phyloP scores from a whole-genome alignment of 2,888 invertebrate species.

The Mechanitis mazaeus region DNA sequence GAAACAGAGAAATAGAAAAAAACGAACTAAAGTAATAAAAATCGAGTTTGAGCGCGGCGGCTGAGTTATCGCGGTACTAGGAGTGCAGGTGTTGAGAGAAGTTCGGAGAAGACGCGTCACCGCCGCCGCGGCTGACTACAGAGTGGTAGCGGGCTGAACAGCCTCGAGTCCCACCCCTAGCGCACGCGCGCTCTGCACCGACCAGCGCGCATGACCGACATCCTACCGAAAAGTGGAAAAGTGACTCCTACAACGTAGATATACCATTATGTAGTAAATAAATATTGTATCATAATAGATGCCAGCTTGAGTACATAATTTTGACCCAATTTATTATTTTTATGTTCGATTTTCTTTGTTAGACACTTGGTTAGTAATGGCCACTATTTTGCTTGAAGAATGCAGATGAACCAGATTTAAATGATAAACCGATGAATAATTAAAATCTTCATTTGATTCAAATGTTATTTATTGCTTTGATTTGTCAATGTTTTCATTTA shows the following conservation, averaged over 20 bases:
- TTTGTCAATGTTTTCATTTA: constrained; percentile 33
- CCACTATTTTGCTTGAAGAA: neutral
- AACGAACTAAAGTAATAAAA: constrained; percentile 51
- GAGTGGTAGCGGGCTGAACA: constrained; percentile 68
- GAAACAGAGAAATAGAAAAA: constrained; percentile 43
- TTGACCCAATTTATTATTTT: constrained; percentile 54
- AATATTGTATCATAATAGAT: constrained; percentile 69
- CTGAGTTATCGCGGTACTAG: constrained; percentile 52
- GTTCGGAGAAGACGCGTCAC: constrained; percentile 53
- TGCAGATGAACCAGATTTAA: neutral
- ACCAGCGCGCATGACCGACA: constrained; percentile 69
- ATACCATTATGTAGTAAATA: constrained; percentile 74
- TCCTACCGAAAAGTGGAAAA: constrained; percentile 74
- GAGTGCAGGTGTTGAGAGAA: constrained; percentile 40
- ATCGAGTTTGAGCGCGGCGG: constrained; percentile 54
- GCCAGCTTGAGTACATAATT: constrained; percentile 54
- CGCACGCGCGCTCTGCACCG: constrained; percentile 55
- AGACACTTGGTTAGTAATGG: constrained; percentile 10
- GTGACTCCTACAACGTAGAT: constrained; percentile 75
- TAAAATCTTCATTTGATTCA: neutral
- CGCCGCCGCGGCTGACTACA: constrained; percentile 69
- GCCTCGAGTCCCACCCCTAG: constrained; percentile 69
- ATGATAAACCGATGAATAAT: constrained; percentile 7
- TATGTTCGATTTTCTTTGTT: constrained; percentile 36
- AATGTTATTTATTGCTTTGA: constrained; percentile 13